Evolutionary conservation across 1,140 invertebrate species (phyloP), one percentile per base, ranked within the genome.

Genomic region (Tenebrio molitor): DNA sequence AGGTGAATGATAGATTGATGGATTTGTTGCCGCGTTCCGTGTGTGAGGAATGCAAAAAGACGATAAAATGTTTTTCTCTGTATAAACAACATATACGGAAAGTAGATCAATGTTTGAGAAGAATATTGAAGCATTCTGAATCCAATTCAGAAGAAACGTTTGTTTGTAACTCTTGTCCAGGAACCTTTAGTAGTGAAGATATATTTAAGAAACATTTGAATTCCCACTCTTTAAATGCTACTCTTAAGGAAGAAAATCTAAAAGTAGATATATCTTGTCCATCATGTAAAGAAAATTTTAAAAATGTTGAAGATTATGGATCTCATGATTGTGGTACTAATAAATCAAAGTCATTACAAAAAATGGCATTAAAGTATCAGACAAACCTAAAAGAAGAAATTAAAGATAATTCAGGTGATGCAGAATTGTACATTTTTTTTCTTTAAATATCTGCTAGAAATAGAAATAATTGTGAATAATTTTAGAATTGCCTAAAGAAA

Each of bases 1-100:
- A 75, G 74, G 19, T 75, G 17, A 72, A 75, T 50, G 65, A 72
- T 68, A 65, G 71, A 12, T 36, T 14, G 7, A 41, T 14, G 25
- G 42, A 72, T 0, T 12, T 42, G 4, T 46, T 75, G 14, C 74
- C 74, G 23, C 62, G n/a, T 8, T 41, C 34, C 8, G 42, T 75
- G 7, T 75, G 74, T 69, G 17, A 33, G 23, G 21, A 41, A n/a
- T 75, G 74, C 17, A 68, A 75, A 39, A 63, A 34, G 36, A 69
- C n/a, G 10, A 58, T 75, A 21, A 10, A 66, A 64, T 16, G 46
- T 21, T 68, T 72, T 19, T 23, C 21, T 15, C 25, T 25, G 12
- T 75, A 25, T 50, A 33, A 58, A 15, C 63, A 69, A 65, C 19
- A 53, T 5, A 53, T 75, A 14, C 65, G 66, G 21, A 42, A 42